Evolutionary conservation across 2,888 invertebrate genomes (phyloP).

Genomic region (Resseliella maxima): DNA sequence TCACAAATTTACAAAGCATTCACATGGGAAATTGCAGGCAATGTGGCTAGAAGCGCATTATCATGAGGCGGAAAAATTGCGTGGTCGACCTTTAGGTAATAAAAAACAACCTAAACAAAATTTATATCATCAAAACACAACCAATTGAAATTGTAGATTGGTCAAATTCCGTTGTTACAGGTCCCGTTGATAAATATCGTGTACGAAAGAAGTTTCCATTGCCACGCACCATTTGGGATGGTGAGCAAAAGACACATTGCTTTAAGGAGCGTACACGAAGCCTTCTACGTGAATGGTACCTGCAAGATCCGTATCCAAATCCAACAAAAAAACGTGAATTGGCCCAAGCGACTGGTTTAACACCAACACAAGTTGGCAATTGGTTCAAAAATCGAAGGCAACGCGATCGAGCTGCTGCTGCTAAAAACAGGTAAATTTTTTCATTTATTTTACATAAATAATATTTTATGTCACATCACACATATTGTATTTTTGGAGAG

Average conservation of each 20-base stretch:
- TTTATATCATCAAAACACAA: too few relatives aligned
- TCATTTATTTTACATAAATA: neutral
- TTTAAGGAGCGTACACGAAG: conserved; percentile 96
- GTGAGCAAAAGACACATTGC: conserved; percentile 95
- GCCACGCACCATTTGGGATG: conserved; percentile 94
- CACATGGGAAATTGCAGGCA: conserved; percentile 87
- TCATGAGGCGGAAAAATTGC: conserved; percentile 89
- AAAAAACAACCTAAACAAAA: too few relatives aligned
- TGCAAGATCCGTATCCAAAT: conserved; percentile 96
- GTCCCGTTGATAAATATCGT: conserved; percentile 93
- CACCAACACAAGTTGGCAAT: conserved; percentile 93
- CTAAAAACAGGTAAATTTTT: conserved; percentile 89
- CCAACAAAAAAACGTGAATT: conserved; percentile 93
- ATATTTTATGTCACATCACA: too few relatives aligned
- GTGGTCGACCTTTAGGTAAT: conserved; percentile 83
- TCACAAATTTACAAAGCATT: conserved; percentile 89
- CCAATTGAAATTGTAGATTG: conserved; percentile 57
- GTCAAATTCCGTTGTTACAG: conserved; percentile 59
- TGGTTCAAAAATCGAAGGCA: conserved; percentile 87
- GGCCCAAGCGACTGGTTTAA: conserved; percentile 89
- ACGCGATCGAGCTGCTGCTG: conserved; percentile 89
- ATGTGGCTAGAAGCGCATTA: conserved; percentile 97
- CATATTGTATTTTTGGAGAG: neutral
- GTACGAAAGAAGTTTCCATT: conserved; percentile 94
- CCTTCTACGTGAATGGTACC: conserved; percentile 96